Base-by-base conservation (phyloP, 1,140 invertebrate genomes). In the Neodiprion lecontei region DNA sequence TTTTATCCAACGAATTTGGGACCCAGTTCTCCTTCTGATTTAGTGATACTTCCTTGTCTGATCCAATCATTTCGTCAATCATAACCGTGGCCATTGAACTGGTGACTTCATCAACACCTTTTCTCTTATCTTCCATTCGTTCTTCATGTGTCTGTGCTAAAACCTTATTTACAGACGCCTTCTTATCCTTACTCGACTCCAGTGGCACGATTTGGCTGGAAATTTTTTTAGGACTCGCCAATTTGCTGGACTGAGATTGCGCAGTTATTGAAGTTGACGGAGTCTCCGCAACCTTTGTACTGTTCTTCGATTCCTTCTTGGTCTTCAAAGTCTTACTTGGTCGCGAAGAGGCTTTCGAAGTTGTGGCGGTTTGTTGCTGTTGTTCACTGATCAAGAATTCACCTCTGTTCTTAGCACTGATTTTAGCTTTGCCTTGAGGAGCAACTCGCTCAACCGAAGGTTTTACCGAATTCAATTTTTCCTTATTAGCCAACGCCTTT, bases 401-500 rank as follows among this genome's bases (percentile, higher is more conserved):
- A 0, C 70, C 75, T 65, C 83, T 75, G 12, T 74, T 77, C 50
- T 78, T 83, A 5, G 65, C 23, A 0, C 82, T 77, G 7, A 83
- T 9, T 69, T 84, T 84, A 8, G 78, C 81, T 67, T 72, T 79
- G 9, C 80, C 74, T 72, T 80, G 82, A 5, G 48, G 50, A 67
- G 73, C 21, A 10, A 53, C 67, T 9, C 76, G 77, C 65, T 70
- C 77, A 1, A 69, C 49, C 7, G 67, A 48, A 23, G 72, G 72
- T 1, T 11, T 70, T 10, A 76, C 72, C 5, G 67, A 9, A 0
- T 8, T 5, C 49, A 53, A 76, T 9, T 76, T 79, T 5, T 81
- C 49, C 14, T 81, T 78, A 1, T 70, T 69, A 14, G 82, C 82
- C 10, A 84, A 67, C 48, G 78, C 65, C 7, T 81, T 83, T 9